These are phyloP conservation scores for Tortrix viridana DNA, from an alignment of 2,888 invertebrate species.

Conservation along the genomic window DNA sequence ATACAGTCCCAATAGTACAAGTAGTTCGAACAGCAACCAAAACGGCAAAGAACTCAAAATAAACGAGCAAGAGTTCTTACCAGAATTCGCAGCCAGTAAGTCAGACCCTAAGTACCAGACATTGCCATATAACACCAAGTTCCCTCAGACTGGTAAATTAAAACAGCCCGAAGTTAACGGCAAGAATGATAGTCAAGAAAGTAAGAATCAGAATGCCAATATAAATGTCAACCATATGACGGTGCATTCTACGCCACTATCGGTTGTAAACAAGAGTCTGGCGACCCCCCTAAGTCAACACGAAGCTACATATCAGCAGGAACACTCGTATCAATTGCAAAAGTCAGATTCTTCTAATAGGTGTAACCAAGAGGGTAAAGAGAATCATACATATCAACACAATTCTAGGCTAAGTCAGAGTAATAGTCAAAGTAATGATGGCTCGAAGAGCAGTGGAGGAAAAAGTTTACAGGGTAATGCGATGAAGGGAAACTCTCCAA, in stretches of 20 bases:
- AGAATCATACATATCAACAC: slow-evolving; percentile 82
- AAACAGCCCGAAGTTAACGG: slow-evolving; percentile 69
- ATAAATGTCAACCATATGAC: slow-evolving; percentile 81
- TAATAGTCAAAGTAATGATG: slow-evolving; percentile 70
- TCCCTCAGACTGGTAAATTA: slow-evolving; percentile 85
- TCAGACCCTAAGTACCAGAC: slow-evolving; percentile 96
- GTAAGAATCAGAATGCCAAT: slow-evolving; percentile 64
- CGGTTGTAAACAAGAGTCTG: slow-evolving; percentile 86
- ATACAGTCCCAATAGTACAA: slow-evolving; percentile 84
- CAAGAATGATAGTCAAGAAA: slow-evolving; percentile 66
- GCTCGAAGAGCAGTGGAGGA: slow-evolving; percentile 59
- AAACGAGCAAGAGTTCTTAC: slow-evolving; percentile 83
- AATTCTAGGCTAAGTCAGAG: slow-evolving; percentile 77
- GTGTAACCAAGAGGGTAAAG: slow-evolving; percentile 82
- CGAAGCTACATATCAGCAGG: slow-evolving; percentile 81
- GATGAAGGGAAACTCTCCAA: slow-evolving; percentile 74
- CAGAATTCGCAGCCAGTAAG: slow-evolving; percentile 91
- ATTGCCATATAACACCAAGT: slow-evolving; percentile 94
- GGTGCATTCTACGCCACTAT: slow-evolving; percentile 80
- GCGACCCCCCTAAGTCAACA: slow-evolving; percentile 86
- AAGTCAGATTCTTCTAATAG: slow-evolving; percentile 80
- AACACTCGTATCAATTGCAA: slow-evolving; percentile 81
- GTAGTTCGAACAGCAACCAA: slow-evolving; percentile 80
- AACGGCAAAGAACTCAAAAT: slow-evolving; percentile 77
- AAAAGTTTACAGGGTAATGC: slow-evolving; percentile 62